Percentiles rank a stretch among this genome's conserved stretches.
These are phyloP conservation scores for Orthonevra nobilis DNA, from an alignment of 2,888 invertebrate genomes.

Conservation along the genomic window DNA sequence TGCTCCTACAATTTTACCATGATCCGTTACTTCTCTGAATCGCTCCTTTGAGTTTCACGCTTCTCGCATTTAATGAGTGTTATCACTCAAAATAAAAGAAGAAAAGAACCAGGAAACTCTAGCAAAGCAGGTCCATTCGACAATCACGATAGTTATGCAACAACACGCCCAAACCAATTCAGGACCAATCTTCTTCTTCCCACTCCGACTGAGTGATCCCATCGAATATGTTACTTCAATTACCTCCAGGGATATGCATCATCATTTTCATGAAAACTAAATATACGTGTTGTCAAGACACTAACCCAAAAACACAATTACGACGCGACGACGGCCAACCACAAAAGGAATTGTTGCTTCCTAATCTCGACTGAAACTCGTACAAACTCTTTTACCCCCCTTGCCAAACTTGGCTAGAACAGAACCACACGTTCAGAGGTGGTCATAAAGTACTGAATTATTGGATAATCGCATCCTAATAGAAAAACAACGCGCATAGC, in stretches of 20 bases:
- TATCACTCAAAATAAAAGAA: no score
- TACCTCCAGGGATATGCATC: slow-evolving; percentile 34
- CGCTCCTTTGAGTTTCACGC: no score
- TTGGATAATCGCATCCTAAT: slow-evolving; percentile 64
- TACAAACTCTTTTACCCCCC: no score
- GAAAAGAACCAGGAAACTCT: no score
- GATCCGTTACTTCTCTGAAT: no score
- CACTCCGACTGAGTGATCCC: slow-evolving; percentile 4
- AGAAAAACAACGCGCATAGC: slow-evolving; percentile 57
- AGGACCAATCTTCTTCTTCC: neutral
- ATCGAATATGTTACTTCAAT: slow-evolving; percentile 37
- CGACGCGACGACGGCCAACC: neutral
- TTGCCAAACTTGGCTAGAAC: no score
- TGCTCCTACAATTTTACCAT: no score
- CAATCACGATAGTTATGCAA: neutral
- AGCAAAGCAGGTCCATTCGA: no score
- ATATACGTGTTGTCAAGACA: slow-evolving; percentile 24
- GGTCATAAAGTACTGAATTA: slow-evolving; percentile 67
- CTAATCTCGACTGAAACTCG: no score
- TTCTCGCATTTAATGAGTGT: no score
- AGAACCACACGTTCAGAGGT: slow-evolving; percentile 38
- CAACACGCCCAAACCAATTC: neutral
- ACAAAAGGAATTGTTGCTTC: no score
- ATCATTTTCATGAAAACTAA: slow-evolving; percentile 15
- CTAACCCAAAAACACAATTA: slow-evolving; percentile 43